A percentile compares a stretch with the other conserved stretches of the same genome.
Conservation (phyloP, 2,113 vertebrate species). For the Blennius ocellaris region DNA sequence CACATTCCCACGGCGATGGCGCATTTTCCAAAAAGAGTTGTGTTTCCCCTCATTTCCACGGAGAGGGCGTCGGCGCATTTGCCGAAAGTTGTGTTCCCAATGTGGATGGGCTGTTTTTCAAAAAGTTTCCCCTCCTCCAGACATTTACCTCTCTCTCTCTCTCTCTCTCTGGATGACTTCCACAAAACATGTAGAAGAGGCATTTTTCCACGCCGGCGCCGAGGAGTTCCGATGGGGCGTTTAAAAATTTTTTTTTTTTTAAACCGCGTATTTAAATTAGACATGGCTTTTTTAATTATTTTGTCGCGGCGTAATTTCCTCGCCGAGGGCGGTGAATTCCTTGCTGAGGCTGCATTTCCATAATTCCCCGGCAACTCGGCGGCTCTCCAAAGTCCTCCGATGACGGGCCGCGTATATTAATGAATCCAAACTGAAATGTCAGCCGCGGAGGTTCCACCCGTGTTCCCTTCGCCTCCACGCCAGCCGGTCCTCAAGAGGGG, state of each 20-base stretch:
- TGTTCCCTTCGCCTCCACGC: conserved; percentile 1
- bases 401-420: conserved; percentile 45
- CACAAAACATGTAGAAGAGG: conserved; percentile 61
- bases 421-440: conserved; percentile 69
- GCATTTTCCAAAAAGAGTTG: too few species aligned
- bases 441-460: conserved; percentile 57
- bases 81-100: too few species aligned
- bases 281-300: conserved; percentile 84
- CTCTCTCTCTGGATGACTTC: conserved; percentile 24
- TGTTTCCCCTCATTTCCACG: too few species aligned
- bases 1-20: too few species aligned
- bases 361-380: conserved; percentile 59
- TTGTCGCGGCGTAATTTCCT: conserved; percentile 76
- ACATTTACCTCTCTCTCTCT: too few species aligned
- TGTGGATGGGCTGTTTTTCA: too few species aligned
- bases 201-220: conserved; percentile 60
- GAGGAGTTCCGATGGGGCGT: conserved; percentile 55
- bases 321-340: conserved; percentile 67
- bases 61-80: too few species aligned
- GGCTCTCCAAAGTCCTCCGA: conserved; percentile 42
- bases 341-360: conserved; percentile 73
- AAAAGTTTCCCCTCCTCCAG: too few species aligned
- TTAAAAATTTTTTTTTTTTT: too few species aligned
- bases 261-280: conserved; percentile 81
- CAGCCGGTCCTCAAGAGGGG: too few species aligned